phyloP scores from a whole-genome alignment of 1,140 invertebrate species.

The Coptotermes formosanus region DNA sequence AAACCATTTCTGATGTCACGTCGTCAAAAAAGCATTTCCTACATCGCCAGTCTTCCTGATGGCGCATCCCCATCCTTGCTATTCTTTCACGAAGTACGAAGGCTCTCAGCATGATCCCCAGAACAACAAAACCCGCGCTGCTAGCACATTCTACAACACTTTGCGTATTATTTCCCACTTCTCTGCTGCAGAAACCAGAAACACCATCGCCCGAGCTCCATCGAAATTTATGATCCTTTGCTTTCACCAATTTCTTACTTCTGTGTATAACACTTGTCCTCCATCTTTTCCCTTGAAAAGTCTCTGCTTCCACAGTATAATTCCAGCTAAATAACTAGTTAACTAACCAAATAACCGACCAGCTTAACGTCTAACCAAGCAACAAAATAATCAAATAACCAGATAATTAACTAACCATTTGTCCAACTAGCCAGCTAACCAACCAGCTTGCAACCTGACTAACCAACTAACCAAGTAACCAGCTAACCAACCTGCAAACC shows the following conservation, averaged over 20 bases:
- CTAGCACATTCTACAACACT: background rate
- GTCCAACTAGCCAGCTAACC: no score
- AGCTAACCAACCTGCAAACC: no score
- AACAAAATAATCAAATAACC: no score
- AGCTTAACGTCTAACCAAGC: no score
- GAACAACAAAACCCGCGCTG: background rate
- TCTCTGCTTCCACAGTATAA: background rate
- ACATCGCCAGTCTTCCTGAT: no score
- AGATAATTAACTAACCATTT: no score
- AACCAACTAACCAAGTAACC: no score
- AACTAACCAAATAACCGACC: no score
- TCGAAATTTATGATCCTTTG: background rate
- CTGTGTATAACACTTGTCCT: background rate
- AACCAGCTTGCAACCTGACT: no score
- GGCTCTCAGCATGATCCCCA: background rate
- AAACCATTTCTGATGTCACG: background rate
- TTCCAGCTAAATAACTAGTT: no score
- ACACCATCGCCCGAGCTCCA: background rate
- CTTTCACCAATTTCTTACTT: background rate
- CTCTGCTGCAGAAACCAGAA: background rate
- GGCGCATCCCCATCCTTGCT: no score
- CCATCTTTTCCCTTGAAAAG: background rate
- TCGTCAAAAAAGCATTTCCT: constrained; percentile 12
- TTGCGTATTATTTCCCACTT: background rate
- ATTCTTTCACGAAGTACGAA: background rate